These are phyloP conservation scores for Caenorhabditis sp. DNA, from an alignment of 2,888 invertebrate genomes.

Conservation along the genomic window DNA sequence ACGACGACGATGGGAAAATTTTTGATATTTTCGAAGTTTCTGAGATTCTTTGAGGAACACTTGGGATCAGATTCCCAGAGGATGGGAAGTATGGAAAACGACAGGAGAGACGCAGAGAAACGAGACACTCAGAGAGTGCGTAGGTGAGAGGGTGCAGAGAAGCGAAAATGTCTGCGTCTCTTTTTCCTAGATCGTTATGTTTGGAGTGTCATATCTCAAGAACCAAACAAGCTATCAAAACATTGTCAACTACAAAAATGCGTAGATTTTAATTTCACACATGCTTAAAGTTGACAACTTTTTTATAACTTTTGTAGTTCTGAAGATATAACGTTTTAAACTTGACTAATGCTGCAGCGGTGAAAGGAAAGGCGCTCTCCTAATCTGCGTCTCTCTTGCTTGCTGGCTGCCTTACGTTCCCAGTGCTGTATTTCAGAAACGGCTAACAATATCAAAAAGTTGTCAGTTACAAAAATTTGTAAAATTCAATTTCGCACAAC, in stretches of 20 bases:
- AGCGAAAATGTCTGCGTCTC: too few relatives aligned
- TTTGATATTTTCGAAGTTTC: not conserved
- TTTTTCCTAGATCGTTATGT: too few relatives aligned
- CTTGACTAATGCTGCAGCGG: too few relatives aligned
- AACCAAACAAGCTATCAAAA: not conserved
- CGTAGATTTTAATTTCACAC: not conserved
- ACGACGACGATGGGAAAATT: not conserved
- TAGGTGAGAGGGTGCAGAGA: too few relatives aligned
- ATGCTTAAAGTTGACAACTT: not conserved
- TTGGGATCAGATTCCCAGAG: not conserved
- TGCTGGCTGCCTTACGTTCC: too few relatives aligned
- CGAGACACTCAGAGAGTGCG: too few relatives aligned
- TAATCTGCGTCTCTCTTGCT: not conserved
- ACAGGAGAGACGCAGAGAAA: not conserved
- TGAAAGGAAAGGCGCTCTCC: too few relatives aligned
- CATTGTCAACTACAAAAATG: not conserved
- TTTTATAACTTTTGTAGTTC: not conserved
- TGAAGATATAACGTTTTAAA: not conserved
- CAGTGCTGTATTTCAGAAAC: not conserved
- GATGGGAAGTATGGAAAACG: not conserved
- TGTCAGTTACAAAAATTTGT: not conserved
- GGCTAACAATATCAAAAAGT: not conserved
- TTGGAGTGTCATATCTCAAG: not conserved
- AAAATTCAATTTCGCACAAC: not conserved
- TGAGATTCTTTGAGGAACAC: not conserved